Evolutionary conservation across 2,888 invertebrate species (phyloP), one percentile per base, ranked within the genome.

Genomic region (Lasioglossum zephyrum): DNA sequence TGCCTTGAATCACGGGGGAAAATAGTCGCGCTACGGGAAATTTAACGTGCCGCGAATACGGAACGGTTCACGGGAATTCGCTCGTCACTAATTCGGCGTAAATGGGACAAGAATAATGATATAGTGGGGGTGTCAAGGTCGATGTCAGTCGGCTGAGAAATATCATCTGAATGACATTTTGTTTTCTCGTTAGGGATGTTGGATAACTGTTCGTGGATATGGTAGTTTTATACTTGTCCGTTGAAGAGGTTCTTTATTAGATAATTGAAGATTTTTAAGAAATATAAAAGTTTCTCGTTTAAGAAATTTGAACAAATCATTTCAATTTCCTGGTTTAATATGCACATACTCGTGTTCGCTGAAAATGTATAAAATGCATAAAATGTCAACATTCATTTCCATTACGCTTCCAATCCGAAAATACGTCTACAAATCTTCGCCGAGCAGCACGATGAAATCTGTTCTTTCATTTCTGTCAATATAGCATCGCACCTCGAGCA

Each of bases 71-170:
- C 57, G 85, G 76, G 85, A 69, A 84, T 76, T 69, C 85, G 79
- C 57, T 79, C 57, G 85, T 85, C 49, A 73, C 85, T 85, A 79
- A 85, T 84, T 49, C 79, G 79, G 73, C 85, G 79, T 76, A 85
- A 85, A 85, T 79, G 84, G 84, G 84, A 84, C 85, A 85, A 76
- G 79, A 66, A 84, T 84, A 84, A 79, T 79, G 84, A 85, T 69
- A 66, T 73, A 73, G 85, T 47, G 84, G 41, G 36, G 36, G 76
- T 60, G 72, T 44, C 79, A 85, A 85, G 85, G 85, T 76, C 85
- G 73, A 60, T 9, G 57, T 31, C 26, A 69, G 73, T 66, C 72
- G 76, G 16, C 75, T 66, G 85, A 73, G 85, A 85, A 85, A 77
- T 60, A 79, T 79, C 66, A 13, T 31, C 26, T 13, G 57, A 57